phyloP scores from a whole-genome alignment of 2,797 vertebrate species.

The Cichlasoma orientale region DNA sequence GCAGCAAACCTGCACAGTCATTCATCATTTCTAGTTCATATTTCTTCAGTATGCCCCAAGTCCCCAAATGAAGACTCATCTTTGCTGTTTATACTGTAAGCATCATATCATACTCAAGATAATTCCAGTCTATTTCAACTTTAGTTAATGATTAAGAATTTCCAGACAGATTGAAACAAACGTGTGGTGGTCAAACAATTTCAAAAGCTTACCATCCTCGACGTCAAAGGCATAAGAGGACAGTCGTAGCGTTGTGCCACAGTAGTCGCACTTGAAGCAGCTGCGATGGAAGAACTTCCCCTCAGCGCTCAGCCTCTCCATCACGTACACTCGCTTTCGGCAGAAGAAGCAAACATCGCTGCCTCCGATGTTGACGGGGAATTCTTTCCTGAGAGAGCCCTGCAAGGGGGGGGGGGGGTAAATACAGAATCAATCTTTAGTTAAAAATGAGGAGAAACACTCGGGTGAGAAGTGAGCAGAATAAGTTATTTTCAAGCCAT shows the following conservation, averaged over 20 bases:
- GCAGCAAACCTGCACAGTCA: not conserved
- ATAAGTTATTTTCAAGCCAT: not conserved
- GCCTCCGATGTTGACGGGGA: slow-evolving; percentile 94
- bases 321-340: slow-evolving; percentile 93
- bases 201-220: slow-evolving; percentile 86
- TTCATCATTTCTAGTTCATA: not conserved
- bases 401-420: slow-evolving; percentile 50
- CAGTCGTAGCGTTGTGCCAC: slow-evolving; percentile 91
- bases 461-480: not conserved
- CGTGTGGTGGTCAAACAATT: not conserved
- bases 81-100: not conserved
- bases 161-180: not conserved
- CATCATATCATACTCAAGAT: not conserved
- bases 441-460: not conserved
- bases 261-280: slow-evolving; percentile 98
- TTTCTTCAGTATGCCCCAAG: accelerated
- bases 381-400: slow-evolving; percentile 95
- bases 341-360: slow-evolving; percentile 99
- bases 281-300: slow-evolving; percentile 99
- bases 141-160: not conserved
- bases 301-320: slow-evolving; percentile 96
- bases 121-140: not conserved
- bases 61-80: accelerated
- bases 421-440: not conserved
- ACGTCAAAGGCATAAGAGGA: slow-evolving; percentile 95